Evolutionary conservation across 2,888 invertebrate genomes (phyloP).

Genomic region (Galerucella pusilla): DNA sequence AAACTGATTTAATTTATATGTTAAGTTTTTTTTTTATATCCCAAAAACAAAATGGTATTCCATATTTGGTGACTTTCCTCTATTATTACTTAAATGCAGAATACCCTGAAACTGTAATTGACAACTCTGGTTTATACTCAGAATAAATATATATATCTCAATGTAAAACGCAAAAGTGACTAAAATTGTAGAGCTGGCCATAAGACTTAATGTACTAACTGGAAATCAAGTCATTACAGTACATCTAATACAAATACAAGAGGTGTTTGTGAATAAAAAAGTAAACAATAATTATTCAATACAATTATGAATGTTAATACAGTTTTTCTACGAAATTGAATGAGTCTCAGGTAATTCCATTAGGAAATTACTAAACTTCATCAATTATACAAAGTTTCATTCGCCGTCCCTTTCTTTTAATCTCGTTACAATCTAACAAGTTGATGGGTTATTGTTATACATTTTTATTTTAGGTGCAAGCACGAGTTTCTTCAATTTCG

Average conservation of each 20-base stretch:
- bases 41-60: too few relatives aligned
- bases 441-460: constrained; percentile 23
- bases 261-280: too few relatives aligned
- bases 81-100: too few relatives aligned
- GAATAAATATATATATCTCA: too few relatives aligned
- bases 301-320: constrained; percentile 10
- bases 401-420: constrained; percentile 4
- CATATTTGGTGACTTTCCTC: too few relatives aligned
- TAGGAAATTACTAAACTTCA: constrained; percentile 30
- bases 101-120: too few relatives aligned
- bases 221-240: neutral
- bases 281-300: neutral
- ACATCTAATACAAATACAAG: neutral
- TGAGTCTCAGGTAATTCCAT: constrained; percentile 23
- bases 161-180: too few relatives aligned
- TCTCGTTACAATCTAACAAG: constrained; percentile 24
- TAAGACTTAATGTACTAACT: too few relatives aligned
- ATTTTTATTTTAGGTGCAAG: constrained; percentile 19
- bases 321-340: constrained; percentile 8
- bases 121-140: too few relatives aligned
- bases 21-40: too few relatives aligned
- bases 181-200: too few relatives aligned
- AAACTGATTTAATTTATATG: too few relatives aligned
- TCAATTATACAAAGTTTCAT: constrained; percentile 26
- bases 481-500: constrained; percentile 2